phyloP scores from a whole-genome alignment of 2,888 invertebrate genomes.

The Achlya flavicornis region DNA sequence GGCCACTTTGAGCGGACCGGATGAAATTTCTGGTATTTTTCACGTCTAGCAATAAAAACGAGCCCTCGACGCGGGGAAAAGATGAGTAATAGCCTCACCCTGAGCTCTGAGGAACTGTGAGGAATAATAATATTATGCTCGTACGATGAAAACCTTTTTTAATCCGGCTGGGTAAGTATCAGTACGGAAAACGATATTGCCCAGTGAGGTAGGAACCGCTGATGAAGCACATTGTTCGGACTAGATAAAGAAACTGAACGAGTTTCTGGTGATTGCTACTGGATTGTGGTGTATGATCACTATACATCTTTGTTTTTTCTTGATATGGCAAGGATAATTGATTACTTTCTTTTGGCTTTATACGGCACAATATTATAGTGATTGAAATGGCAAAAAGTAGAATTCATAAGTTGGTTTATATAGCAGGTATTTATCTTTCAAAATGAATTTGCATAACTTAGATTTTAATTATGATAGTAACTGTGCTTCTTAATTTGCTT shows the following conservation, averaged over 20 bases:
- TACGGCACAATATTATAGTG: too few species aligned
- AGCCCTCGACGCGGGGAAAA: constrained; percentile 71
- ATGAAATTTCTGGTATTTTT: constrained; percentile 83
- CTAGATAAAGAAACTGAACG: constrained; percentile 7
- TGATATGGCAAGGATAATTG: too few species aligned
- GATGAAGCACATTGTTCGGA: constrained; percentile 3
- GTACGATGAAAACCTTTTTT: constrained; percentile 71
- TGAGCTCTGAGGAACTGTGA: constrained; percentile 71
- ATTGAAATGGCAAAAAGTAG: too few species aligned
- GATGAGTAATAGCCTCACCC: constrained; percentile 78
- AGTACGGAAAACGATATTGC: constrained; percentile 42
- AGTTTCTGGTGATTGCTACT: neutral
- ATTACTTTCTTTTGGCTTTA: too few species aligned
- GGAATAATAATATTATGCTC: constrained; percentile 79
- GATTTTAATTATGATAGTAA: too few species aligned
- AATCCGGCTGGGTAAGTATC: constrained; percentile 60
- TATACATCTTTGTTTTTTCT: too few species aligned
- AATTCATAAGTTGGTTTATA: too few species aligned
- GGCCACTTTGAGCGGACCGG: constrained; percentile 77
- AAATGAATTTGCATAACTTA: too few species aligned
- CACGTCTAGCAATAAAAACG: constrained; percentile 82
- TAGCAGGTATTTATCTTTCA: too few species aligned
- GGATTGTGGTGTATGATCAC: neutral
- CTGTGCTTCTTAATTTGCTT: too few species aligned
- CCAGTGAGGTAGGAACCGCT: constrained; percentile 20